phyloP scores from a whole-genome alignment of 2,113 vertebrate genomes.

The Paradisaea rubra region DNA sequence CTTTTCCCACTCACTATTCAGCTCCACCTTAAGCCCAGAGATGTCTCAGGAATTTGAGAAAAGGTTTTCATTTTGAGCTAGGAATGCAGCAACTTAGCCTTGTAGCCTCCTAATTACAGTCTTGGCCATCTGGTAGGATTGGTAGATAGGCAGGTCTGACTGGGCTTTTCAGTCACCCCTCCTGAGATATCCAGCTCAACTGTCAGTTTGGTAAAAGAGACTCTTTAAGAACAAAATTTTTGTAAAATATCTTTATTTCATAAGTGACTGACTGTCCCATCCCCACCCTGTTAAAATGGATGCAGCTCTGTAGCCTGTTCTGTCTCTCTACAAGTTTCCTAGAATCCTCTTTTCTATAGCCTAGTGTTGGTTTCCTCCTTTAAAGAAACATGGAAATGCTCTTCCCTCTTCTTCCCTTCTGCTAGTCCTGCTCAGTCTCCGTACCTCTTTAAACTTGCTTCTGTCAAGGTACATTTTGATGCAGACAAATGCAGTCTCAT shows the following conservation, averaged over 20 bases:
- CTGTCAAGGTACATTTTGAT: neutral
- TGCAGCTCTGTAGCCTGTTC: neutral
- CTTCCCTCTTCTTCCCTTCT: neutral
- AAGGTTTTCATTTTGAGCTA: neutral
- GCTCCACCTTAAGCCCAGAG: neutral
- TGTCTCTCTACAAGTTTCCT: neutral
- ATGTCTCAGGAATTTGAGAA: neutral
- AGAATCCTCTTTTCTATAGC: neutral
- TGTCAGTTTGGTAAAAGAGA: neutral
- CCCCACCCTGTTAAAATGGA: neutral
- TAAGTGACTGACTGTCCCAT: neutral
- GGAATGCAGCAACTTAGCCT: neutral
- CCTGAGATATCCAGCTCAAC: neutral
- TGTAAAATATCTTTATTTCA: neutral
- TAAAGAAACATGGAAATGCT: neutral
- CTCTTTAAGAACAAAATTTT: neutral
- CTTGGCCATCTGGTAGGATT: neutral
- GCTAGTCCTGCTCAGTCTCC: neutral
- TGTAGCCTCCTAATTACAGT: neutral
- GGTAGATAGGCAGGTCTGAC: neutral
- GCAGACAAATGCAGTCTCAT: neutral
- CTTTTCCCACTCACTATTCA: neutral
- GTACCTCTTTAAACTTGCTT: neutral
- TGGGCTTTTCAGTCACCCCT: neutral
- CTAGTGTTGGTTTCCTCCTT: neutral